phyloP scores from a whole-genome alignment of 2,888 invertebrate species.

The Nebria brevicollis region DNA sequence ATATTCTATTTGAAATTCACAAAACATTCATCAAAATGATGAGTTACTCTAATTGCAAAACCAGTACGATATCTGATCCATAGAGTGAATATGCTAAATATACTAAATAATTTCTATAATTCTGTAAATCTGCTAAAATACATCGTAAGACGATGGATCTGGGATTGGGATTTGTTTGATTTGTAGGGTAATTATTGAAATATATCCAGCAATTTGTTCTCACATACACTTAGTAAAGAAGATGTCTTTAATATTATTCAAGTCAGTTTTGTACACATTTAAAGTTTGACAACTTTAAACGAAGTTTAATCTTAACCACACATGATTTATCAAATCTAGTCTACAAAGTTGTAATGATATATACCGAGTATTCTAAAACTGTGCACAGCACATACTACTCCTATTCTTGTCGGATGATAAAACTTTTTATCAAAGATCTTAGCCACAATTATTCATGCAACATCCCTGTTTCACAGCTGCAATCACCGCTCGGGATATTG shows the following conservation, averaged over 20 bases:
- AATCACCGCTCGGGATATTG: constrained; percentile 2
- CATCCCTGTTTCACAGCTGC: constrained; percentile 9
- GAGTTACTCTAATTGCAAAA: too few relatives aligned
- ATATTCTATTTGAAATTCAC: too few relatives aligned
- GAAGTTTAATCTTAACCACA: background rate
- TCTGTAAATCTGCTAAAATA: too few relatives aligned
- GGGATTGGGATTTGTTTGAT: too few relatives aligned
- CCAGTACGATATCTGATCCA: too few relatives aligned
- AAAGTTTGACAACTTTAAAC: background rate
- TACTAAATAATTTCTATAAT: too few relatives aligned
- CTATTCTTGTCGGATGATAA: constrained; percentile 24
- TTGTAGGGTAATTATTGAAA: too few relatives aligned
- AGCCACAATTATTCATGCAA: constrained; percentile 19
- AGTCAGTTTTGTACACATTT: background rate
- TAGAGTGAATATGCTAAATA: too few relatives aligned
- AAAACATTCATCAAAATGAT: too few relatives aligned
- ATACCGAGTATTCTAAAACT: background rate
- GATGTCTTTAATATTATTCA: background rate
- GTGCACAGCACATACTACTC: background rate
- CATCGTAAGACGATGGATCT: too few relatives aligned
- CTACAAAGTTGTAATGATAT: background rate
- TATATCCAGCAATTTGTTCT: too few relatives aligned
- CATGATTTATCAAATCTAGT: background rate
- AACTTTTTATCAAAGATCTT: constrained; percentile 35
- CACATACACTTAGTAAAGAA: background rate